Conservation (phyloP, 2,113 vertebrate species). For the Ceyx cyanopectus region DNA sequence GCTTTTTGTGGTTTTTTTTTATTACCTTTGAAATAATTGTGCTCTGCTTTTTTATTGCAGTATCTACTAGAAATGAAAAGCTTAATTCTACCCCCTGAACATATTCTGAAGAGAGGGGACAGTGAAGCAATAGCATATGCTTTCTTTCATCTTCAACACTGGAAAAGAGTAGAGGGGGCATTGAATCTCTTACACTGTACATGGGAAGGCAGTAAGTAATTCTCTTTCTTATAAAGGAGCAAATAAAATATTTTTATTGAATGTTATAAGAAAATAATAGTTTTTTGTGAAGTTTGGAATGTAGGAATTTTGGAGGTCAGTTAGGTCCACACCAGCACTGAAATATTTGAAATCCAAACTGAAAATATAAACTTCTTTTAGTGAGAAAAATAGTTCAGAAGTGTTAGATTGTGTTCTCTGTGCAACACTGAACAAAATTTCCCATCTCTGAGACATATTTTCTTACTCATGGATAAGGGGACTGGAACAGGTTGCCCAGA, state of each 20-base stretch:
- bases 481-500: too few species aligned
- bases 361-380: neutral
- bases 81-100: slow-evolving; percentile 96
- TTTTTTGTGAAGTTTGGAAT: neutral
- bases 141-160: slow-evolving; percentile 98
- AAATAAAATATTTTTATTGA: slow-evolving; percentile 3
- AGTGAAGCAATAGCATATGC: slow-evolving; percentile 98
- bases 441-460: too few species aligned
- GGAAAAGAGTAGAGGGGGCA: slow-evolving; percentile 98
- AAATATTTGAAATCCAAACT: neutral
- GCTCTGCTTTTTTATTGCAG: slow-evolving; percentile 78
- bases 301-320: neutral
- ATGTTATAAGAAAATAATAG: neutral
- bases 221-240: slow-evolving; percentile 65
- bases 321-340: neutral
- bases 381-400: neutral
- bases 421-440: neutral
- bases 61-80: slow-evolving; percentile 99
- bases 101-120: slow-evolving; percentile 98
- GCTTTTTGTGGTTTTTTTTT: slow-evolving; percentile 8
- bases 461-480: too few species aligned
- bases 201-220: slow-evolving; percentile 98
- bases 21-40: slow-evolving; percentile 40
- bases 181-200: slow-evolving; percentile 98
- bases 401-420: neutral